Base-by-base conservation (phyloP, 1,140 invertebrate genomes). In the Pygmarrhopalites habei region DNA sequence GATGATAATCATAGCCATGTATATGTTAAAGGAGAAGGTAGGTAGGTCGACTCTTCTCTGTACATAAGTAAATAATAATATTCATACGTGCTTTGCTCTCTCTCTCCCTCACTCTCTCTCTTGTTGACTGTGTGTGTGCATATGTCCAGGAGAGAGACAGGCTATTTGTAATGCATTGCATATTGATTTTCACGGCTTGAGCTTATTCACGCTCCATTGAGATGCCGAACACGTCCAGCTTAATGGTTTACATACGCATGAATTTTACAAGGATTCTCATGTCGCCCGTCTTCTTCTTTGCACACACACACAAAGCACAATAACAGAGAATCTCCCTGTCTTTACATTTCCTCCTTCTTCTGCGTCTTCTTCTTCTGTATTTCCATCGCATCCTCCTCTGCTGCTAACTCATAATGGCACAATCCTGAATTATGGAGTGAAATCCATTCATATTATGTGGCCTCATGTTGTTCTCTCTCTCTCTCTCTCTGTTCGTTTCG, bases 141-240 rank as follows among this genome's bases (percentile, higher is more conserved):
- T 12, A 47, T n/a, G 44, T 47, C 4, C 4, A 47, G n/a, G 21
- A 23, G 14, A 39, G 10, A 25, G 4, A 39, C 17, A 53, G 14
- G 7, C 49, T 52, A 52, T 52, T 52, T 57, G 61, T 62, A 49
- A 47, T 59, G 57, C 47, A 64, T 58, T 60, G 62, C 62, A 55
- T 56, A 64, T 64, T 64, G 62, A 64, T 64, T 64, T 64, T 55
- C 58, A 60, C 56, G 62, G 58, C 35, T 64, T 21, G 56, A 60
- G 29, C 17, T 56, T 62, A 30, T 46, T 61, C 59, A 52, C 29
- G 39, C 39, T 57, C 28, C 26, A 59, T 64, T 64, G 58, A 56
- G 29, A 64, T 64, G 62, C 62, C 25, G 49, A 60, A 64, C 62
- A 64, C 62, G 62, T 64, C 39, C 49, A 46, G 5, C 44, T 46